Evolutionary conservation across 2,888 invertebrate species (phyloP).

Genomic region (Escarpia spicata): DNA sequence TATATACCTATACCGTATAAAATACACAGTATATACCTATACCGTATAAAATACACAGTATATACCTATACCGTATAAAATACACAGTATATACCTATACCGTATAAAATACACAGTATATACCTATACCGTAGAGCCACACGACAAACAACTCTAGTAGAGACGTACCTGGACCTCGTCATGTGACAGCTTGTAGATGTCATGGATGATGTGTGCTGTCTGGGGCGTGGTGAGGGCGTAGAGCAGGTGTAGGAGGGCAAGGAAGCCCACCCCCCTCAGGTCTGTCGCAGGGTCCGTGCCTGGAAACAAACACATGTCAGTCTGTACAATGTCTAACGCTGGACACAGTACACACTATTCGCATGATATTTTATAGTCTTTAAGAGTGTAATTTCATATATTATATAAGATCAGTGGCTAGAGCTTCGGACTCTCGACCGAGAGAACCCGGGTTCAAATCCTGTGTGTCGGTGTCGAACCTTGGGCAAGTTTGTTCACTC

Average conservation of each 20-base stretch:
- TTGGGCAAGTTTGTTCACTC: no score
- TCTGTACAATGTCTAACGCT: neutral
- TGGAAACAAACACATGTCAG: conserved; percentile 32
- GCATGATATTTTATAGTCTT: neutral
- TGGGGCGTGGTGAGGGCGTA: conserved; percentile 63
- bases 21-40: no score
- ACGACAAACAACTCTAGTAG: no score
- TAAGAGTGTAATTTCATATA: neutral
- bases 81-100: no score
- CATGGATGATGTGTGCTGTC: conserved; percentile 60
- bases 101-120: no score
- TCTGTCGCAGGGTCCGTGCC: conserved; percentile 70
- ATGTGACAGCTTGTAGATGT: conserved; percentile 66
- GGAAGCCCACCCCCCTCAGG: conserved; percentile 68
- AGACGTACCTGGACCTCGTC: conserved; percentile 64
- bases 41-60: no score
- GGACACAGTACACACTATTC: neutral
- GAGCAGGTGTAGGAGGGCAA: conserved; percentile 68
- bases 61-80: no score
- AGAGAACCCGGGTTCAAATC: no score
- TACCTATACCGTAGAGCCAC: no score
- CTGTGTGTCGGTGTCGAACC: no score
- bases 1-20: no score
- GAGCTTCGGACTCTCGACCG: no score
- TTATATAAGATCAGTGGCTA: neutral